Evolutionary conservation across 2,797 vertebrate species (phyloP).

Genomic region (Knipowitschia caucasica): DNA sequence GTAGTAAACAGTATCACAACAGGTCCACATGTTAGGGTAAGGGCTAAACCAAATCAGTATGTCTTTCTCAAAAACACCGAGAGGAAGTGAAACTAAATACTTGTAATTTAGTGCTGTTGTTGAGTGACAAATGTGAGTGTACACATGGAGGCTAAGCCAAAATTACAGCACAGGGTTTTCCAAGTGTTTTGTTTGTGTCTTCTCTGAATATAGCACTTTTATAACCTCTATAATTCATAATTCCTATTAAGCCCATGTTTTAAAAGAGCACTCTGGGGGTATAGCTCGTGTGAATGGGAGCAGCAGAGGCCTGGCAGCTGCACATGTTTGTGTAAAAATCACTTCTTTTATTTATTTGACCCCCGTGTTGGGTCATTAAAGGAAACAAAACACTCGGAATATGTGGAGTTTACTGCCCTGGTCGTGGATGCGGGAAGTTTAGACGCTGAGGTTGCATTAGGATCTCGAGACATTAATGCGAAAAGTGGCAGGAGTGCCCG

Average conservation of each 20-base stretch:
- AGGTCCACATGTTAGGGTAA: no score
- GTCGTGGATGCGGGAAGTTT: neutral
- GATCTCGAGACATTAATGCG: neutral
- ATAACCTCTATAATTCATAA: slow-evolving; percentile 39
- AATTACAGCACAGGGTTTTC: slow-evolving; percentile 59
- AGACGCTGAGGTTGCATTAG: neutral
- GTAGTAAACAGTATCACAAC: no score
- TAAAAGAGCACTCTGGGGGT: slow-evolving; percentile 12
- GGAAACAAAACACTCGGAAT: neutral
- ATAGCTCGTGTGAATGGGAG: slow-evolving; percentile 1
- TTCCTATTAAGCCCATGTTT: slow-evolving; percentile 34
- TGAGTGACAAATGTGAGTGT: slow-evolving; percentile 67
- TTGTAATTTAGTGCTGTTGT: slow-evolving; percentile 69
- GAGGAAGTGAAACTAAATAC: slow-evolving; percentile 43
- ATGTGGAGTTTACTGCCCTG: neutral
- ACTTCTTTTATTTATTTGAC: slow-evolving; percentile 10
- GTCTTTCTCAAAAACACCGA: slow-evolving; percentile 4
- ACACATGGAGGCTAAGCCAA: slow-evolving; percentile 61
- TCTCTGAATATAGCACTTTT: slow-evolving; percentile 49
- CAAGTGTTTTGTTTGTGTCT: slow-evolving; percentile 48
- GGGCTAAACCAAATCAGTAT: no score
- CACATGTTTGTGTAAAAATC: slow-evolving; percentile 5
- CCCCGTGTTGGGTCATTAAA: slow-evolving; percentile 3
- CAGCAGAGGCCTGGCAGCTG: slow-evolving; percentile 15
- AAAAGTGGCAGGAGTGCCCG: neutral